phyloP scores from a whole-genome alignment of 1,140 invertebrate species.

The Elymnias hypermnestra region DNA sequence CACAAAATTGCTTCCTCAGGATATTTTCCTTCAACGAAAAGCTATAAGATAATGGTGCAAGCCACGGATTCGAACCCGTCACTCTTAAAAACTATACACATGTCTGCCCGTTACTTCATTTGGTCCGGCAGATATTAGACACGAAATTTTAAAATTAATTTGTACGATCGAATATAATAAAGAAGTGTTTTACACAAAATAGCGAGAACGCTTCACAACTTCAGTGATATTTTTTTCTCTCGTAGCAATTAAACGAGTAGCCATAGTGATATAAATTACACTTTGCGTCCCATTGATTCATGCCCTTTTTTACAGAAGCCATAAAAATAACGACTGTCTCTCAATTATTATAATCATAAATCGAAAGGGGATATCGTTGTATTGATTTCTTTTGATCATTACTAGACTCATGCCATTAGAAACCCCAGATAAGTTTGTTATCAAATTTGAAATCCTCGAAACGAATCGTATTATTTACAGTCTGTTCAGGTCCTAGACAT shows the following conservation, averaged over 20 bases:
- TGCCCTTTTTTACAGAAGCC: conserved; percentile 55
- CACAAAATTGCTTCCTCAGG: too few relatives aligned
- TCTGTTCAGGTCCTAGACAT: too few relatives aligned
- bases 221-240: conserved; percentile 19
- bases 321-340: conserved; percentile 66
- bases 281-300: conserved; percentile 55
- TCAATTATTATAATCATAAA: conserved; percentile 57
- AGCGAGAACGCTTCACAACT: conserved; percentile 6
- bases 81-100: too few relatives aligned
- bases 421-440: neutral
- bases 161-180: neutral
- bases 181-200: too few relatives aligned
- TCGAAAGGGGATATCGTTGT: conserved; percentile 28
- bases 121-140: too few relatives aligned
- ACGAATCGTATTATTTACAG: neutral
- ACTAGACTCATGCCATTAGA: neutral
- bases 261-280: conserved; percentile 48
- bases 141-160: too few relatives aligned
- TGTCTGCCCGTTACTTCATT: too few relatives aligned
- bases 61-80: too few relatives aligned
- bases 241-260: conserved; percentile 42
- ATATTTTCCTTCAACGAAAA: too few relatives aligned
- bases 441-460: neutral
- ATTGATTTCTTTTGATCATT: conserved; percentile 19
- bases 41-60: too few relatives aligned